These are phyloP conservation scores for Nycticorax nycticorax DNA, from an alignment of 2,113 vertebrate species.

Conservation along the genomic window DNA sequence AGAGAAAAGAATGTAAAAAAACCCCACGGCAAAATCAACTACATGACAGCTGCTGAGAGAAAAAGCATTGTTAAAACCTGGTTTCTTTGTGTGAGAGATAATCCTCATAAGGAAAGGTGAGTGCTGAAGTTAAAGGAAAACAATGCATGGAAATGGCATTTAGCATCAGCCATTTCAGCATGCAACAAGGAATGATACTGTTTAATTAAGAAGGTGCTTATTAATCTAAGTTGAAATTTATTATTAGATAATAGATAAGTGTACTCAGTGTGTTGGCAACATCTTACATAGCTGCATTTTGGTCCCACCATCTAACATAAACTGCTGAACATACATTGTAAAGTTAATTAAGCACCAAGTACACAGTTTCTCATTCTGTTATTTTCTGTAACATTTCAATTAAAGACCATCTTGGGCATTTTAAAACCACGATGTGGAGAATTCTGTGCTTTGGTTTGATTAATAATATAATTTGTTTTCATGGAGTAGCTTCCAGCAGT, in stretches of 20 bases:
- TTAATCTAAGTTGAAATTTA: slow-evolving; percentile 8
- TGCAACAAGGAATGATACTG: not conserved
- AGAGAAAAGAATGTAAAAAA: not conserved
- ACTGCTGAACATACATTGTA: not conserved
- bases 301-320: not conserved
- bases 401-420: slow-evolving; percentile 19
- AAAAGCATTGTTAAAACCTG: not conserved
- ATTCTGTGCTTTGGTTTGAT: slow-evolving; percentile 7
- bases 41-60: not conserved
- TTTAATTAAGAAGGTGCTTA: not conserved
- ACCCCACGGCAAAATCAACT: not conserved
- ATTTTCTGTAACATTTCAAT: slow-evolving; percentile 42
- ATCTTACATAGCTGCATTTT: not conserved
- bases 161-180: not conserved
- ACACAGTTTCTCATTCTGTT: not conserved
- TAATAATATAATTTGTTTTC: slow-evolving; percentile 40
- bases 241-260: not conserved
- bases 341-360: slow-evolving; percentile 38
- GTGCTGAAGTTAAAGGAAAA: not conserved
- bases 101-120: not conserved
- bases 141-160: not conserved
- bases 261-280: not conserved
- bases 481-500: not conserved
- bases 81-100: not conserved
- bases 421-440: slow-evolving; percentile 4